Percentiles rank a stretch among this genome's conserved stretches.
phyloP scores from a whole-genome alignment of 2,888 invertebrate species.

The Limnephilus marmoratus region DNA sequence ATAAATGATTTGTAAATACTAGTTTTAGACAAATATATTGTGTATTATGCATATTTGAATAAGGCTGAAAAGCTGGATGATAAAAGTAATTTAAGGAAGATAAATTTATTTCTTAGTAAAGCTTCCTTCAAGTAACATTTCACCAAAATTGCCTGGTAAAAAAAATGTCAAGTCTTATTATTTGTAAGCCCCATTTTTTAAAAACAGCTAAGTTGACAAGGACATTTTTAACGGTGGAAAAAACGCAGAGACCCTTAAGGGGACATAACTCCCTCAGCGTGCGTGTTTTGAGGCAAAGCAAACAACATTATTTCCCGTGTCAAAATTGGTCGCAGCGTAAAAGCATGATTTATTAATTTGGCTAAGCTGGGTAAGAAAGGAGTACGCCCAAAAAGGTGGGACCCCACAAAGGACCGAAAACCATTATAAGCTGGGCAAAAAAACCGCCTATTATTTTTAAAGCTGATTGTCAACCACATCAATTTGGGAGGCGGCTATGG shows the following conservation, averaged over 20 bases:
- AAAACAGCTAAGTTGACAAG: background rate
- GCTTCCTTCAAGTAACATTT: background rate
- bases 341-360: background rate
- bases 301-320: background rate
- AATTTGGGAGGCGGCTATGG: no score
- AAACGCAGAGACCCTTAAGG: background rate
- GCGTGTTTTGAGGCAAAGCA: background rate
- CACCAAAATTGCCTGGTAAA: background rate
- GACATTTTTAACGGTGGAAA: background rate
- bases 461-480: background rate
- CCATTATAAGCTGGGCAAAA: background rate
- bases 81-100: background rate
- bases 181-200: background rate
- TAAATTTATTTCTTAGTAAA: background rate
- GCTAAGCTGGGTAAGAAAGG: background rate
- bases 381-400: background rate
- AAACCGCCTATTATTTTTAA: background rate
- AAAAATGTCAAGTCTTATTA: background rate
- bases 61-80: no score
- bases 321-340: background rate
- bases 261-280: slow-evolving; percentile 2
- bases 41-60: no score
- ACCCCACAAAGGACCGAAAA: background rate
- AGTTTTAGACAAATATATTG: no score
- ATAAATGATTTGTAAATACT: no score